phyloP scores from a whole-genome alignment of 2,888 invertebrate genomes.

The Caenorhabditis uteleia region DNA sequence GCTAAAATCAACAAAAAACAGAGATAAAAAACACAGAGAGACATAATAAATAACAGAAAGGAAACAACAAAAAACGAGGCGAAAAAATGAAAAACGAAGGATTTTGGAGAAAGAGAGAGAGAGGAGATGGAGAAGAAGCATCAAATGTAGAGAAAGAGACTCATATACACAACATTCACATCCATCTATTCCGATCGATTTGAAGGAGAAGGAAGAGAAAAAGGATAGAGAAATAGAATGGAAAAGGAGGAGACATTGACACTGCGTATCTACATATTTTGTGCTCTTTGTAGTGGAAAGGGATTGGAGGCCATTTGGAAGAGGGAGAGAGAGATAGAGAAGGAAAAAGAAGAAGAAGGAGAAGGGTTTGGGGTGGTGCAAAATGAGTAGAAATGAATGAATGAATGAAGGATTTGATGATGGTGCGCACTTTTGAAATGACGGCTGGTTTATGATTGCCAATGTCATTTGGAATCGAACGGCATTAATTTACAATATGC shows the following conservation, averaged over 20 bases:
- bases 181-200: no score
- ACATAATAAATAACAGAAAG: conserved; percentile 1
- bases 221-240: conserved; percentile 7
- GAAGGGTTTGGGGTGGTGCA: no score
- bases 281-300: conserved; percentile 1
- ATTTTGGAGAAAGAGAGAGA: conserved; percentile 9
- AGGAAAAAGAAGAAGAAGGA: no score
- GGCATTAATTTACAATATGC: no score
- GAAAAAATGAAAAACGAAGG: conserved; percentile 13
- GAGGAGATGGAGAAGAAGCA: conserved; percentile 19
- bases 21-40: neutral
- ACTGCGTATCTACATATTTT: neutral
- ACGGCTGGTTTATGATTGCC: no score
- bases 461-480: no score
- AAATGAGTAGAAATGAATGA: no score
- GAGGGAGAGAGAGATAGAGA: no score
- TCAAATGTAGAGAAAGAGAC: neutral
- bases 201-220: conserved; percentile 16
- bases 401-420: no score
- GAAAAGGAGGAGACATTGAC: conserved; percentile 14
- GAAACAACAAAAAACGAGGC: conserved; percentile 7
- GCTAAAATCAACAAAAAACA: conserved; percentile 10
- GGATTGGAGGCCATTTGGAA: conserved; percentile 6
- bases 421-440: no score
- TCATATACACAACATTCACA: no score